phyloP scores from a whole-genome alignment of 2,888 invertebrate genomes.

The Stenodema calcarata region DNA sequence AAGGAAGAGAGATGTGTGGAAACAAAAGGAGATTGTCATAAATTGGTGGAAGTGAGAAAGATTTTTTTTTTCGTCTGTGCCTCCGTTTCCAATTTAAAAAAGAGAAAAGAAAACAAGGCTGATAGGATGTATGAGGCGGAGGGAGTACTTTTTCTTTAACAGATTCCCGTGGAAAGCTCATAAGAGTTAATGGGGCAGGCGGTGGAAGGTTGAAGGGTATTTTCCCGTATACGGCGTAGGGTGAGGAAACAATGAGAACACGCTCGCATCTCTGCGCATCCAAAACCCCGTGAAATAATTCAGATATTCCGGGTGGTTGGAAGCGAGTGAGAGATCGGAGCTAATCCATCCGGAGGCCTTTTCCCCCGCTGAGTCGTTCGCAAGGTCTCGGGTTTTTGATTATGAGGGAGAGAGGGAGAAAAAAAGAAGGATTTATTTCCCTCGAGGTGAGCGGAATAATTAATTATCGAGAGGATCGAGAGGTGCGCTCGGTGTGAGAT shows the following conservation, averaged over 20 bases:
- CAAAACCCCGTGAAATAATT: slow-evolving; percentile 24
- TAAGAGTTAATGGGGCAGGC: slow-evolving; percentile 39
- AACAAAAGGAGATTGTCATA: slow-evolving; percentile 36
- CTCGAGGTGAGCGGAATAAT: not conserved
- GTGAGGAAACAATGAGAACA: not conserved
- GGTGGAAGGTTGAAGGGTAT: slow-evolving; percentile 6
- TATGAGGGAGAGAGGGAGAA: not conserved
- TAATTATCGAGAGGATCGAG: not conserved
- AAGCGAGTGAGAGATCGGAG: not conserved
- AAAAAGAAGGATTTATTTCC: not conserved
- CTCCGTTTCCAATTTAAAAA: slow-evolving; percentile 28
- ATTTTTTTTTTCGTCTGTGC: not conserved
- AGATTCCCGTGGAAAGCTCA: slow-evolving; percentile 34
- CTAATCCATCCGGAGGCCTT: not conserved
- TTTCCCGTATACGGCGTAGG: not conserved
- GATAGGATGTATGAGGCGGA: not conserved
- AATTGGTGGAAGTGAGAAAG: slow-evolving; percentile 38
- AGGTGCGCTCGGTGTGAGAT: not conserved
- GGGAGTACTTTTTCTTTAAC: not conserved
- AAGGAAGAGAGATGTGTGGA: slow-evolving; percentile 34
- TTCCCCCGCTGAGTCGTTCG: not conserved
- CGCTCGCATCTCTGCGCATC: slow-evolving; percentile 2
- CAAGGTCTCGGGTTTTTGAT: not conserved
- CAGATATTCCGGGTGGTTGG: not conserved
- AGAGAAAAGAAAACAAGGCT: not conserved